Percentiles rank a stretch among this genome's conserved stretches.
Conservation (phyloP, 53 echinoderm and acorn worm genomes). For the Antedon mediterranea region DNA sequence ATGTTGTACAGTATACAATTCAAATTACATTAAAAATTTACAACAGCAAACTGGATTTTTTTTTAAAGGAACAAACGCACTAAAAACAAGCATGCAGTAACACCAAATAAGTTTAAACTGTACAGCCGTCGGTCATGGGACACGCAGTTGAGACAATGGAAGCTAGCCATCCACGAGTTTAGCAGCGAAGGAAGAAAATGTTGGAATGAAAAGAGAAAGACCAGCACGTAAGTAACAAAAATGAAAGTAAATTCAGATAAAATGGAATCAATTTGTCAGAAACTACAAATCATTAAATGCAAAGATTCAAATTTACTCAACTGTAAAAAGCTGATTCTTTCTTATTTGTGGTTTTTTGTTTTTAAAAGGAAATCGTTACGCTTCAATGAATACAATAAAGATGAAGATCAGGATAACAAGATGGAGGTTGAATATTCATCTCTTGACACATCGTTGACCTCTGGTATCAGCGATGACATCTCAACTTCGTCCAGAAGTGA, state of each 20-base stretch:
- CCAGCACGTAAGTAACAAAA: not conserved
- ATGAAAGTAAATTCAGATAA: no score
- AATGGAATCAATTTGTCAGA: no score
- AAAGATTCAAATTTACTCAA: no score
- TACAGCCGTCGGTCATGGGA: conserved; percentile 87
- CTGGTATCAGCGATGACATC: conserved; percentile 15
- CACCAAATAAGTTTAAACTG: conserved; percentile 84
- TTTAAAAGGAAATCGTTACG: conserved; percentile 36
- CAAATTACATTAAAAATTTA: not conserved
- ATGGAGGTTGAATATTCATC: conserved; percentile 53
- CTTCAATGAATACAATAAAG: conserved; percentile 26
- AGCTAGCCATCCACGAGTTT: conserved; percentile 49
- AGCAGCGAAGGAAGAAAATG: conserved; percentile 22
- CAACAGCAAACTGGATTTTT: not conserved
- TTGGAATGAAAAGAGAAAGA: not conserved
- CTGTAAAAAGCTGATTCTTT: no score
- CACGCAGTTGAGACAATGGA: conserved; percentile 50
- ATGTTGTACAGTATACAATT: no score
- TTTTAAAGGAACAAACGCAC: conserved; percentile 29
- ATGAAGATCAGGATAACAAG: conserved; percentile 12
- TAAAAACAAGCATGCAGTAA: conserved; percentile 47
- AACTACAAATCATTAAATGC: no score
- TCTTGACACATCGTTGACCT: conserved; percentile 56
- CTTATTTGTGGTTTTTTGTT: not conserved
- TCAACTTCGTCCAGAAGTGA: not conserved